Conservation (phyloP, 1,140 invertebrate genomes). For the Anoplophora glabripennis region DNA sequence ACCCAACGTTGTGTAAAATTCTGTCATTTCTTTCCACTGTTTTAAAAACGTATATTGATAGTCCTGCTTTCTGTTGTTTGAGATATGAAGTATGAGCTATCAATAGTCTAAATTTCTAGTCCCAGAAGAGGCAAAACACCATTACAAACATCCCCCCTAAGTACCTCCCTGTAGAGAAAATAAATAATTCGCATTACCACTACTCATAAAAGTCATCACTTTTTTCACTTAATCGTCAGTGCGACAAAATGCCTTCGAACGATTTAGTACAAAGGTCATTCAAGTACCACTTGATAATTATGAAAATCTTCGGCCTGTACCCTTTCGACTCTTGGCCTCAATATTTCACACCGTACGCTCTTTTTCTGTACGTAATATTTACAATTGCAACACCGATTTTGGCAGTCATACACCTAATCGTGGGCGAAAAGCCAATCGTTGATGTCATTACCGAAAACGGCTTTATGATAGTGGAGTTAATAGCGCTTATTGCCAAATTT, state of each 20-base stretch:
- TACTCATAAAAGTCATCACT: too few species aligned
- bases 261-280: conserved; percentile 5
- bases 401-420: conserved; percentile 2
- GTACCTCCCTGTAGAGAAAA: too few species aligned
- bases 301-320: conserved; percentile 14
- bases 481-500: conserved; percentile 7
- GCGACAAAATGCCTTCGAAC: background rate
- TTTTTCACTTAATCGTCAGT: too few species aligned
- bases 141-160: too few species aligned
- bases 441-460: conserved; percentile 6
- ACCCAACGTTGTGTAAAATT: too few species aligned
- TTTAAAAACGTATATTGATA: too few species aligned
- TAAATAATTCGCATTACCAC: too few species aligned
- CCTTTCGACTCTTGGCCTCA: conserved; percentile 3
- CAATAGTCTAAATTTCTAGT: too few species aligned
- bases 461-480: conserved; percentile 14
- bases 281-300: background rate
- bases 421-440: background rate
- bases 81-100: too few species aligned
- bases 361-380: conserved; percentile 6
- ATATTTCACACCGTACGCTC: conserved; percentile 5
- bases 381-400: conserved; percentile 14
- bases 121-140: too few species aligned
- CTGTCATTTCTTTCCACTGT: too few species aligned
- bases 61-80: too few species aligned